A percentile compares a stretch with the other conserved stretches of the same genome.
Conservation (phyloP, 1,140 invertebrate genomes). For the Drosophila saltans region DNA sequence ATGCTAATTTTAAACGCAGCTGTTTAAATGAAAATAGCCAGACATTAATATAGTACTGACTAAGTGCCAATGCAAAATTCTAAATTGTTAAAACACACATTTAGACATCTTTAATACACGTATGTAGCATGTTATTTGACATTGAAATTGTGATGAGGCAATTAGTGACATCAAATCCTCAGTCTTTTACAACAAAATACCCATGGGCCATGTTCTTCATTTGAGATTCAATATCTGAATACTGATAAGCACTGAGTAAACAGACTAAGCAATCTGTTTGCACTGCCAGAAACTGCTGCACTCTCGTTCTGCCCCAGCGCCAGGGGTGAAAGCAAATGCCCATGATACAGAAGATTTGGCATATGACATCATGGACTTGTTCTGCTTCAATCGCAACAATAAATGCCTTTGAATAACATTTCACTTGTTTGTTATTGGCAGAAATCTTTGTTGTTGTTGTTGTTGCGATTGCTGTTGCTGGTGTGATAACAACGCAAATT, state of each 20-base stretch:
- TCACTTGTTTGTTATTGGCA: slow-evolving; percentile 65
- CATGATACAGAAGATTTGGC: not conserved
- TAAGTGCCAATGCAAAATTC: too few species aligned
- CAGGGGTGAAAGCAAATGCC: slow-evolving; percentile 1
- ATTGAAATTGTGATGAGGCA: not conserved
- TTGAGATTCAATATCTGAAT: not conserved
- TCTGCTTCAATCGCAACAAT: slow-evolving; percentile 50
- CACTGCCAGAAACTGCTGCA: slow-evolving; percentile 44
- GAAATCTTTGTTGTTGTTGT: slow-evolving; percentile 25
- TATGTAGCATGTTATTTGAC: not conserved
- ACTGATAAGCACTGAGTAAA: slow-evolving; percentile 2
- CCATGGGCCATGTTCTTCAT: too few species aligned
- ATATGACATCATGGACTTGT: slow-evolving; percentile 52
- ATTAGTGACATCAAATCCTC: slow-evolving; percentile 1
- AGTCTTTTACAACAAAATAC: not conserved
- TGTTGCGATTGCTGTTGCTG: slow-evolving; percentile 41
- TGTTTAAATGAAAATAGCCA: too few species aligned
- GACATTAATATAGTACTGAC: too few species aligned
- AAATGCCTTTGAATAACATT: slow-evolving; percentile 68
- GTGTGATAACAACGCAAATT: slow-evolving; percentile 72
- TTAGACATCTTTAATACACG: too few species aligned
- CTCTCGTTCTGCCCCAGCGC: slow-evolving; percentile 45
- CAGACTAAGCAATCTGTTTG: slow-evolving; percentile 23
- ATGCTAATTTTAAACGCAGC: too few species aligned
- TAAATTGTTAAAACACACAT: too few species aligned